These are phyloP conservation scores for Heliocidaris tuberculata DNA, from an alignment of 35 echinoderm and acorn worm species.

Conservation along the genomic window DNA sequence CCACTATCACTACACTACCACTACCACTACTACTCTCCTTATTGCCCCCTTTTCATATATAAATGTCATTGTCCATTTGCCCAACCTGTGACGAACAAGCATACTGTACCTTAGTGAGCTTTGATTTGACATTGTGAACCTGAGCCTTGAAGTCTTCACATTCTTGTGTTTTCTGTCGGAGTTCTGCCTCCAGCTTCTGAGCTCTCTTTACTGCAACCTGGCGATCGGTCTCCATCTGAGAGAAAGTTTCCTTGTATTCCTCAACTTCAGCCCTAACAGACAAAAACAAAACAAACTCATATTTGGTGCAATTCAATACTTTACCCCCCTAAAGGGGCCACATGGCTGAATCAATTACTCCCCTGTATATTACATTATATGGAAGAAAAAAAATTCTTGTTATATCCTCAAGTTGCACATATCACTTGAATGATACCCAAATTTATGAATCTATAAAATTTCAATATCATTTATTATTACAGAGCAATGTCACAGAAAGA, in stretches of 20 bases:
- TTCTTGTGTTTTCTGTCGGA: conserved; percentile 45
- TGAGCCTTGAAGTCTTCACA: conserved; percentile 56
- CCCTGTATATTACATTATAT: no score
- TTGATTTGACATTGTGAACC: conserved; percentile 53
- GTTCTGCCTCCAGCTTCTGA: conserved; percentile 63
- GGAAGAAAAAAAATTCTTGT: no score
- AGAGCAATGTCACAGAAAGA: no score
- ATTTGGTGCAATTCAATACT: not conserved
- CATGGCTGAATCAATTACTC: no score
- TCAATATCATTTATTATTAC: no score
- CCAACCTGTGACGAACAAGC: not conserved
- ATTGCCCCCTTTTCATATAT: not conserved
- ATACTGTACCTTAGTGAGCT: conserved; percentile 57
- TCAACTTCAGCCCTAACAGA: conserved; percentile 65
- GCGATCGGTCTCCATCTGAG: conserved; percentile 76
- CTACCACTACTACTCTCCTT: no score
- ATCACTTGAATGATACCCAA: no score
- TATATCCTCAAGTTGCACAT: no score
- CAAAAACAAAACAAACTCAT: not conserved
- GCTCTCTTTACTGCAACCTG: conserved; percentile 65
- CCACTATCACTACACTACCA: no score
- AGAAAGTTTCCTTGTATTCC: conserved; percentile 58
- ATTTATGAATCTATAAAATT: no score
- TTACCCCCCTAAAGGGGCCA: not conserved
- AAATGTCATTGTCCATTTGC: not conserved